A percentile compares a stretch with the other conserved stretches of the same genome.
These are phyloP conservation scores for Bhutanitis thaidina DNA, from an alignment of 2,888 invertebrate species.

Conservation along the genomic window DNA sequence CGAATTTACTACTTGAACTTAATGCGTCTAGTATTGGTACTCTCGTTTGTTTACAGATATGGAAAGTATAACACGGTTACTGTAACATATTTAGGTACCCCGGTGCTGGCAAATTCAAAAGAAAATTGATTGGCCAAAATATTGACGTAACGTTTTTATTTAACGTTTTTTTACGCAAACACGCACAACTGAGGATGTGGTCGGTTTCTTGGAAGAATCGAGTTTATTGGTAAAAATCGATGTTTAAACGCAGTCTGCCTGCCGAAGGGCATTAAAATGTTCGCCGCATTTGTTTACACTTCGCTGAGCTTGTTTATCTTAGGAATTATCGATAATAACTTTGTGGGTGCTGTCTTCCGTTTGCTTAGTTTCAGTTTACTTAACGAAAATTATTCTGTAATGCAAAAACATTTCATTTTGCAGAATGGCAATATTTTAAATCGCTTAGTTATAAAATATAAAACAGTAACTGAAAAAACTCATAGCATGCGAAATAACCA, in stretches of 20 bases:
- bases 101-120: background rate
- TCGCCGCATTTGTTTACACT: conserved; percentile 20
- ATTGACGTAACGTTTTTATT: conserved; percentile 4
- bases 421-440: no score
- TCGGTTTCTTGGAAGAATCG: conserved; percentile 16
- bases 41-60: background rate
- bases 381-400: no score
- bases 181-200: conserved; percentile 14
- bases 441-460: no score
- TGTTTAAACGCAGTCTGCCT: conserved; percentile 15
- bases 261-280: conserved; percentile 20
- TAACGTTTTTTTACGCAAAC: conserved; percentile 7
- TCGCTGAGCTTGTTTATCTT: conserved; percentile 16
- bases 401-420: no score
- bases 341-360: background rate
- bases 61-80: no score
- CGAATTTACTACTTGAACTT: conserved; percentile 17
- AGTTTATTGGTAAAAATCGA: conserved; percentile 17
- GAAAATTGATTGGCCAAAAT: conserved; percentile 4
- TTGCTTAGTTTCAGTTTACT: background rate
- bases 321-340: conserved; percentile 15
- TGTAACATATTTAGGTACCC: conserved; percentile 12
- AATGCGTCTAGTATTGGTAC: background rate
- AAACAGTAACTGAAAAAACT: no score
- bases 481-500: no score